These are phyloP conservation scores for Luperina testacea DNA, from an alignment of 2,888 invertebrate species.

Conservation along the genomic window DNA sequence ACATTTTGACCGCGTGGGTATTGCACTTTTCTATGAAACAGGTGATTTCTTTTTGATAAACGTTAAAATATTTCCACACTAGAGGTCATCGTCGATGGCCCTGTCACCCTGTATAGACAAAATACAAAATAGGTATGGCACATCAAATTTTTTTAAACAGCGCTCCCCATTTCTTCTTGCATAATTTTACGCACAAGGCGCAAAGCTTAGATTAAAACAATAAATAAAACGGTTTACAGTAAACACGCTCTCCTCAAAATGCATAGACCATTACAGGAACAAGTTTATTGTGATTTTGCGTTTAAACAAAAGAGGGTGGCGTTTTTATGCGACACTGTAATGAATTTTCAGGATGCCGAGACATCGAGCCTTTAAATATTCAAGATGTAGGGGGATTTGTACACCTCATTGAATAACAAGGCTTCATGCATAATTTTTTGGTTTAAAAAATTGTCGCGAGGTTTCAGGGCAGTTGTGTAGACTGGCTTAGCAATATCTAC, in stretches of 20 bases:
- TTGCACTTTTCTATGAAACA: neutral
- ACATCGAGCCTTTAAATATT: conserved; percentile 86
- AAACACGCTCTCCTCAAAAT: conserved; percentile 78
- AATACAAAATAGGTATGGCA: neutral
- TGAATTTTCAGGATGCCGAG: conserved; percentile 83
- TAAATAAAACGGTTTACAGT: conserved; percentile 72
- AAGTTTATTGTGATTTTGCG: conserved; percentile 89
- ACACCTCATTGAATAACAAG: conserved; percentile 89
- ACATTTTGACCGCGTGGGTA: neutral
- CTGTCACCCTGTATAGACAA: neutral
- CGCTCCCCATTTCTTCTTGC: neutral
- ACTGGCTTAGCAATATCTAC: neutral
- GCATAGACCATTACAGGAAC: conserved; percentile 85
- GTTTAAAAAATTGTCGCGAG: conserved; percentile 74
- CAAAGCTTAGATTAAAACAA: conserved; percentile 74
- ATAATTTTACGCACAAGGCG: conserved; percentile 48
- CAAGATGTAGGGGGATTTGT: conserved; percentile 81
- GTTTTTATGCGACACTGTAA: conserved; percentile 84
- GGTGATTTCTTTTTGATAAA: neutral
- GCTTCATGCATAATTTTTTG: conserved; percentile 88
- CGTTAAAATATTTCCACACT: neutral
- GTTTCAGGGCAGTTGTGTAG: conserved; percentile 31
- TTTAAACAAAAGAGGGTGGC: conserved; percentile 87
- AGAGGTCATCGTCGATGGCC: no score
- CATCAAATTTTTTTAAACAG: neutral